Conservation (phyloP, 2,888 invertebrate species). For the Euzetes globulus region DNA sequence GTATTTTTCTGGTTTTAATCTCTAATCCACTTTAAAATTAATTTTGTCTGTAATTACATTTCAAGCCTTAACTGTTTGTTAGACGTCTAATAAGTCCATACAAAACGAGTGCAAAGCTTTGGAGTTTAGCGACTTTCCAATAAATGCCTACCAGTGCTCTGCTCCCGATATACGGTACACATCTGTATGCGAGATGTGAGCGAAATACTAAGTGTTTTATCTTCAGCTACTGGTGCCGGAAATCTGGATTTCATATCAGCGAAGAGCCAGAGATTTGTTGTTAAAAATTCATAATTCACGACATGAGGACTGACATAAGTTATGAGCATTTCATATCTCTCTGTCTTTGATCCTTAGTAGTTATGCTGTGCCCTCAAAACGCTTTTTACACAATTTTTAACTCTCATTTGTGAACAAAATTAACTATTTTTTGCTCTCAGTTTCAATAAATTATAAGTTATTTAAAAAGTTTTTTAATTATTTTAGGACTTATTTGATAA, state of each 20-base stretch:
- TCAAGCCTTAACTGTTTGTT: slow-evolving; percentile 10
- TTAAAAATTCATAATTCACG: slow-evolving; percentile 20
- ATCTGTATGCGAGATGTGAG: too few species aligned
- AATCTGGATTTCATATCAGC: slow-evolving; percentile 7
- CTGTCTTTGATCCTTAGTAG: too few species aligned
- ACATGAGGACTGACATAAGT: not conserved
- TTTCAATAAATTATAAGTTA: too few species aligned
- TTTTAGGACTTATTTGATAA: too few species aligned
- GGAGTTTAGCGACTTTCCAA: too few species aligned
- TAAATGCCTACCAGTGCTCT: too few species aligned
- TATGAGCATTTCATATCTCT: too few species aligned
- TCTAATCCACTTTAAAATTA: slow-evolving; percentile 25
- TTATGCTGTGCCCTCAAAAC: not conserved
- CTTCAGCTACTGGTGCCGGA: slow-evolving; percentile 16
- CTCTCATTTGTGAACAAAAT: not conserved
- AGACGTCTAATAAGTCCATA: not conserved
- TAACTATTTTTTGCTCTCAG: too few species aligned
- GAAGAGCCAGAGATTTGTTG: not conserved
- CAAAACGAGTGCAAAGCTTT: too few species aligned
- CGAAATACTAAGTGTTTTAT: too few species aligned
- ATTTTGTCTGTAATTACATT: slow-evolving; percentile 15
- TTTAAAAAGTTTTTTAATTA: too few species aligned
- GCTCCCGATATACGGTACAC: too few species aligned
- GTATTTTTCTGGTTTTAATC: not conserved
- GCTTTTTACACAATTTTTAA: not conserved